phyloP scores from a whole-genome alignment of 2,888 invertebrate genomes.

The Dendrolimus pini region DNA sequence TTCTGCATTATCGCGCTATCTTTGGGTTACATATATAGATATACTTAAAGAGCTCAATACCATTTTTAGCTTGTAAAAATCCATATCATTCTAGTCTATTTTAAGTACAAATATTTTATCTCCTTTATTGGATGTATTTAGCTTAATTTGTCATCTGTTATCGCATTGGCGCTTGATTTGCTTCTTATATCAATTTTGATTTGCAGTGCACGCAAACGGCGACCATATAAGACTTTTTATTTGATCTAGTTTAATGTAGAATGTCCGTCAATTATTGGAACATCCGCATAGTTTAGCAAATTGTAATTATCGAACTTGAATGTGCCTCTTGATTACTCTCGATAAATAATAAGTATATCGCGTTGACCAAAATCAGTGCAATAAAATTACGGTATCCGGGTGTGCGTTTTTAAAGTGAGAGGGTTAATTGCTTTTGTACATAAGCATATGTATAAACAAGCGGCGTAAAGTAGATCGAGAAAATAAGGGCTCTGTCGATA shows the following conservation, averaged over 20 bases:
- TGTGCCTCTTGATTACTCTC: constrained; percentile 15
- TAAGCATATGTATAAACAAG: neutral
- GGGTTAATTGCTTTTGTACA: neutral
- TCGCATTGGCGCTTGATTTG: constrained; percentile 12
- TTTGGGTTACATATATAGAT: too few species aligned
- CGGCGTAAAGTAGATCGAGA: constrained; percentile 3
- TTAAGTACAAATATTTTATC: neutral
- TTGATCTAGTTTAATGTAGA: constrained; percentile 23
- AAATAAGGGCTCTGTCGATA: constrained; percentile 51
- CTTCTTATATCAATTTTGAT: constrained; percentile 21
- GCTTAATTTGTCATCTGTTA: constrained; percentile 10
- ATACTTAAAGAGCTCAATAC: too few species aligned
- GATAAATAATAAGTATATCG: constrained; percentile 9
- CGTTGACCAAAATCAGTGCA: neutral
- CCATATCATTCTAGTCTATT: neutral
- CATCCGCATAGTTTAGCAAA: constrained; percentile 23
- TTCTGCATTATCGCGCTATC: too few species aligned
- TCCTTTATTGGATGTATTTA: constrained; percentile 5
- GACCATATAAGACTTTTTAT: constrained; percentile 26
- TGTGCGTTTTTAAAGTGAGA: neutral
- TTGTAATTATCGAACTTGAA: constrained; percentile 17
- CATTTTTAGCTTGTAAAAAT: neutral
- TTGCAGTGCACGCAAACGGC: constrained; percentile 13
- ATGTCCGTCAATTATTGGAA: constrained; percentile 20
- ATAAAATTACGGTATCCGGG: neutral